Evolutionary conservation across 1,140 invertebrate species (phyloP).

Genomic region (Drosophila rufa): DNA sequence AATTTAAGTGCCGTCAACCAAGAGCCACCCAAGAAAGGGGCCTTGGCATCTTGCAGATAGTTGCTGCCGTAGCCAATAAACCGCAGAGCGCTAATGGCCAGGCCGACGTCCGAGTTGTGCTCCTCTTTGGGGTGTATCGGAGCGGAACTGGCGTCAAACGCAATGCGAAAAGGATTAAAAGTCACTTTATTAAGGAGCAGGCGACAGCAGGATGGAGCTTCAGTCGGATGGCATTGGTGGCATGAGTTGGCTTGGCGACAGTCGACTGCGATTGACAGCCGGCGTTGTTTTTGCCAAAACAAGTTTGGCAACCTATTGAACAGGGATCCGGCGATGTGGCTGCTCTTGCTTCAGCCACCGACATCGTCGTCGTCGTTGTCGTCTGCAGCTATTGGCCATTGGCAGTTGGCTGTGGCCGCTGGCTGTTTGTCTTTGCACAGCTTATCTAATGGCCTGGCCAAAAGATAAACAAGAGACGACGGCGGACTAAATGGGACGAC

Average conservation of each 20-base stretch:
- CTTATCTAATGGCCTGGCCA: slow-evolving; percentile 78
- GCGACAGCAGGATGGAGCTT: slow-evolving; percentile 25
- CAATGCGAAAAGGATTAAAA: slow-evolving; percentile 83
- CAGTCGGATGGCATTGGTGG: slow-evolving; percentile 5
- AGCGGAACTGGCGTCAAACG: slow-evolving; percentile 75
- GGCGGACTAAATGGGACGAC: slow-evolving; percentile 51
- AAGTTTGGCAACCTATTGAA: slow-evolving; percentile 66
- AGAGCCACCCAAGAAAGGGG: slow-evolving; percentile 18
- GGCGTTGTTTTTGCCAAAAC: slow-evolving; percentile 63
- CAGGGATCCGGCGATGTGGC: slow-evolving; percentile 41
- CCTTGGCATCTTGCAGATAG: slow-evolving; percentile 31
- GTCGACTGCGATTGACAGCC: slow-evolving; percentile 55
- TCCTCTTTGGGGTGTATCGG: slow-evolving; percentile 30
- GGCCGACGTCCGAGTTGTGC: slow-evolving; percentile 3
- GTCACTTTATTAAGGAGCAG: slow-evolving; percentile 77
- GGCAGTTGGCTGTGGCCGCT: slow-evolving; percentile 38
- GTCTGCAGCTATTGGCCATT: slow-evolving; percentile 42
- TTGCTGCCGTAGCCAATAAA: slow-evolving; percentile 73
- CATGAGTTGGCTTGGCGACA: slow-evolving; percentile 1
- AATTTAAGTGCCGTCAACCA: slow-evolving; percentile 63
- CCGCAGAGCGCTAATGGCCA: slow-evolving; percentile 75
- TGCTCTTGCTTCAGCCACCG: slow-evolving; percentile 24
- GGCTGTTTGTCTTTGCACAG: slow-evolving; percentile 74
- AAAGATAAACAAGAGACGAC: slow-evolving; percentile 76
- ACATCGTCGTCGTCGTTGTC: slow-evolving; percentile 26